phyloP scores from a whole-genome alignment of 2,113 vertebrate species.

The Petromus typicus region DNA sequence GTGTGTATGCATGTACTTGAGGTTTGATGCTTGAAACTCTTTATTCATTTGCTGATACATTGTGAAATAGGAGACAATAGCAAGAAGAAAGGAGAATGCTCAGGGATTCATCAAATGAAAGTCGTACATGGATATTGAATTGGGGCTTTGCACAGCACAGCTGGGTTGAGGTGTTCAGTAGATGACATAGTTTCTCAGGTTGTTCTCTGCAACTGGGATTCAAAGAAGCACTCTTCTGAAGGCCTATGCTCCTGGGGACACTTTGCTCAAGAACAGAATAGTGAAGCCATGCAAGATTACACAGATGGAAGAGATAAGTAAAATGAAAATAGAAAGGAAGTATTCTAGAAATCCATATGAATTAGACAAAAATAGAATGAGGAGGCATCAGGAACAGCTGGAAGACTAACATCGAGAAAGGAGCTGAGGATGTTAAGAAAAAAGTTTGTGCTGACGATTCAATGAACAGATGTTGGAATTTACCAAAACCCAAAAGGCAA shows the following conservation, averaged over 20 bases:
- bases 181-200: not conserved
- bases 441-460: not conserved
- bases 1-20: not conserved
- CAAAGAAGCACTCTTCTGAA: not conserved
- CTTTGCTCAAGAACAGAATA: not conserved
- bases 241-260: not conserved
- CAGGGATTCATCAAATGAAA: not conserved
- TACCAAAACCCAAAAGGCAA: not conserved
- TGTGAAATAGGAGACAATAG: not conserved
- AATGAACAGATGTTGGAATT: conserved; percentile 1
- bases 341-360: not conserved
- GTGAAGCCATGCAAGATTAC: not conserved
- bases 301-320: not conserved
- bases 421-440: not conserved
- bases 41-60: not conserved
- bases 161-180: not conserved
- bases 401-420: not conserved
- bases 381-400: not conserved
- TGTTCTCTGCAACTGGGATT: not conserved
- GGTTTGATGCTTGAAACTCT: not conserved
- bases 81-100: not conserved
- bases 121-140: not conserved
- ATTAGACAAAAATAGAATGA: not conserved
- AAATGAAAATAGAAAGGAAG: conserved; percentile 15
- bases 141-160: not conserved